Evolutionary conservation across 1,140 invertebrate genomes (phyloP).

Genomic region (Heliconius hermathena): DNA sequence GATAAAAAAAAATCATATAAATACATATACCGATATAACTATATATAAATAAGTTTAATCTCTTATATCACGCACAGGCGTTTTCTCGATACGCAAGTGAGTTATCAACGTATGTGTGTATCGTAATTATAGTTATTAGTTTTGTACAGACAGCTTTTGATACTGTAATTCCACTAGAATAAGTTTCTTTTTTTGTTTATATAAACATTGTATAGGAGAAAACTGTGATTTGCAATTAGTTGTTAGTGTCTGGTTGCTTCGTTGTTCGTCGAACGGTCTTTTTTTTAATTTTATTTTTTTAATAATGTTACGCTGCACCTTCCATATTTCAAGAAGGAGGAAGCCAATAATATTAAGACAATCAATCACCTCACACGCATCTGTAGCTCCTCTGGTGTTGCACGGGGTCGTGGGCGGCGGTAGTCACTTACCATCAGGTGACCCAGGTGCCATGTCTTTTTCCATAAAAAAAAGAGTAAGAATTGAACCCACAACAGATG

Average conservation of each 20-base stretch:
- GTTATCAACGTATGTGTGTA: conserved; percentile 14
- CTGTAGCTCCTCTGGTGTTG: too few species aligned
- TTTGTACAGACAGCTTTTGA: background rate
- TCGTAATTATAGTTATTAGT: conserved; percentile 26
- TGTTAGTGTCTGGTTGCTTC: background rate
- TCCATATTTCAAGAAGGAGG: too few species aligned
- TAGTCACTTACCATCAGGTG: too few species aligned
- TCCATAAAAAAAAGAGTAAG: too few species aligned
- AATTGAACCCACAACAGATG: background rate
- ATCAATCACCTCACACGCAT: too few species aligned
- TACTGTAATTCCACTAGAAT: background rate
- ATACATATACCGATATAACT: background rate
- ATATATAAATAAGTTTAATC: conserved; percentile 33
- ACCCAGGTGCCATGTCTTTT: too few species aligned
- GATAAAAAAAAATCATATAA: too few species aligned
- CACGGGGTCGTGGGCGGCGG: too few species aligned
- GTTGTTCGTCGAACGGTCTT: background rate
- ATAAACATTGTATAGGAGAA: background rate
- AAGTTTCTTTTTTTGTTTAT: background rate
- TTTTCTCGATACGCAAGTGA: conserved; percentile 30
- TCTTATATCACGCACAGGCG: conserved; percentile 39
- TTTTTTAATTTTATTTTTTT: background rate
- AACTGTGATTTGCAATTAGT: background rate
- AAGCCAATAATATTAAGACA: too few species aligned
- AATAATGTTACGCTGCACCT: too few species aligned